These are phyloP conservation scores for Centropus bengalensis DNA, from an alignment of 2,113 vertebrate species.

Conservation along the genomic window DNA sequence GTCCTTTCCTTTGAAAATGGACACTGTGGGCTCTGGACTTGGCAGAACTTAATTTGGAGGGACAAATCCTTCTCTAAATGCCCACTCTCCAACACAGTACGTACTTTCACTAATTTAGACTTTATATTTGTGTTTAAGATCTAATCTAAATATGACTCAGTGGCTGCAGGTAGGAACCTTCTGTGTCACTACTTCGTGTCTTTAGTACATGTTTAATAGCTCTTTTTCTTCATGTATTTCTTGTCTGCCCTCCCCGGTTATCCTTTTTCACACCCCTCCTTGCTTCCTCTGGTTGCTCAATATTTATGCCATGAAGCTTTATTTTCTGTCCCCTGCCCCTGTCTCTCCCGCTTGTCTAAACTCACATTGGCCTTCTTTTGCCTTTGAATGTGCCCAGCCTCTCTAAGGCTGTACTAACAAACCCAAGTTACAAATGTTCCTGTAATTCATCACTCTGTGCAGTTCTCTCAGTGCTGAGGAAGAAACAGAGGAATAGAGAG, in stretches of 20 bases:
- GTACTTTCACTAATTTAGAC: neutral
- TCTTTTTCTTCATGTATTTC: neutral
- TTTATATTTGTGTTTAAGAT: fast-evolving
- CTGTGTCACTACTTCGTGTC: neutral
- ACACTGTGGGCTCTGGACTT: neutral
- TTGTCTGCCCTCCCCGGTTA: neutral
- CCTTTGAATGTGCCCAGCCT: neutral
- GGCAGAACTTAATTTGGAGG: neutral
- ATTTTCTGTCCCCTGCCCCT: neutral
- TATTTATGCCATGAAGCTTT: neutral
- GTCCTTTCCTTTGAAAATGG: neutral
- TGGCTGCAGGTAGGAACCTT: neutral
- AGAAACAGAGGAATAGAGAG: neutral
- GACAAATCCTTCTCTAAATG: neutral
- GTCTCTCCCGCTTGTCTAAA: neutral
- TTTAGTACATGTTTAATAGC: neutral
- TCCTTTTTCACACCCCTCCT: neutral
- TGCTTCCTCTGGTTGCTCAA: neutral
- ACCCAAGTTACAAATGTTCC: neutral
- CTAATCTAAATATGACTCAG: neutral
- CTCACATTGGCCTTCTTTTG: neutral
- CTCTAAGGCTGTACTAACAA: neutral
- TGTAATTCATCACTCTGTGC: neutral
- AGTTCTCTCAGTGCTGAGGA: neutral
- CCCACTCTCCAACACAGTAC: neutral